Evolutionary conservation across 1,140 invertebrate genomes (phyloP).

Genomic region (Streblospio benedicti): DNA sequence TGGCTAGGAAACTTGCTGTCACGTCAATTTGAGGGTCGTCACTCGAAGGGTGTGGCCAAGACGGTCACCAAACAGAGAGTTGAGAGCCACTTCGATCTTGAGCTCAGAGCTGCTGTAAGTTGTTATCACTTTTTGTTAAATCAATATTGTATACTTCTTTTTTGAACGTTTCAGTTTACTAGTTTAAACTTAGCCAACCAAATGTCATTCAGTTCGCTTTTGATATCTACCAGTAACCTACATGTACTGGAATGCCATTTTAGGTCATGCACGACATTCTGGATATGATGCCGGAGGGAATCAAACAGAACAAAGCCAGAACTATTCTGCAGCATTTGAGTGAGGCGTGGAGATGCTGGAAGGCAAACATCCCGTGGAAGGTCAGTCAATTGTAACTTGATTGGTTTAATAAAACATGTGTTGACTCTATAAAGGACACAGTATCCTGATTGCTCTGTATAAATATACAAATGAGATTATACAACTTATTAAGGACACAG

Average conservation of each 20-base stretch:
- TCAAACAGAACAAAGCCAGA: slow-evolving; percentile 98
- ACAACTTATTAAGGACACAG: too few relatives aligned
- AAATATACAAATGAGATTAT: too few relatives aligned
- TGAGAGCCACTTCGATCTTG: slow-evolving; percentile 98
- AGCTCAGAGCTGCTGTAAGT: slow-evolving; percentile 83
- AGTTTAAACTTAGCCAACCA: too few relatives aligned
- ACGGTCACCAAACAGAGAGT: slow-evolving; percentile 99
- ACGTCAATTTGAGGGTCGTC: slow-evolving; percentile 95
- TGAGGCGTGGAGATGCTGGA: slow-evolving; percentile 99
- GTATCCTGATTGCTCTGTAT: too few relatives aligned
- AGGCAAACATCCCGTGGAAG: slow-evolving; percentile 99
- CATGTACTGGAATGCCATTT: too few relatives aligned
- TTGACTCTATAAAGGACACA: too few relatives aligned
- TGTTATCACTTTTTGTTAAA: background rate
- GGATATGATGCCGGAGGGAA: slow-evolving; percentile 99
- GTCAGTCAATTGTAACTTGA: too few relatives aligned
- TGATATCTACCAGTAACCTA: too few relatives aligned
- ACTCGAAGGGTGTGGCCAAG: slow-evolving; percentile 98
- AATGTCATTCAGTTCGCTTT: too few relatives aligned
- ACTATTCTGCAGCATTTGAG: slow-evolving; percentile 98
- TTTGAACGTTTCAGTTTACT: too few relatives aligned
- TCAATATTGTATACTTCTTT: too few relatives aligned
- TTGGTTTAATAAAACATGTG: background rate
- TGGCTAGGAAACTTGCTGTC: slow-evolving; percentile 98
- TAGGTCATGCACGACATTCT: slow-evolving; percentile 96